phyloP scores from a whole-genome alignment of 2,888 invertebrate genomes.

The Apodemia zela region DNA sequence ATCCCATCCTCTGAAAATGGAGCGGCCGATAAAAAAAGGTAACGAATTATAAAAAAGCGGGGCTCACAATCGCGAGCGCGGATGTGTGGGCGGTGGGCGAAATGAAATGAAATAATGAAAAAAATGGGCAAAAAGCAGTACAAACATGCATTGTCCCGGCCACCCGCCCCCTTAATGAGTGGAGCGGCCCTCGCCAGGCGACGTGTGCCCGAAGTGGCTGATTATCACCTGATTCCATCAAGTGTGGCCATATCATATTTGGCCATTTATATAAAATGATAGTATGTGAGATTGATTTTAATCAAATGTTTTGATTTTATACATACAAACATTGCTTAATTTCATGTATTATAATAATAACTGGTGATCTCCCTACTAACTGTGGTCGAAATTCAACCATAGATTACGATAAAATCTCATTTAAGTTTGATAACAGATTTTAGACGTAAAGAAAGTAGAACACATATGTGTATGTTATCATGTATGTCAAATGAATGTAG shows the following conservation, averaged over 20 bases:
- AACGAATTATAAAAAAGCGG: conserved; percentile 80
- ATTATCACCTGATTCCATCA: conserved; percentile 77
- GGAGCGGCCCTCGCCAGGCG: conserved; percentile 44
- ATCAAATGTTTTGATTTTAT: neutral
- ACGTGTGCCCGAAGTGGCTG: conserved; percentile 67
- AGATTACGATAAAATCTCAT: no score
- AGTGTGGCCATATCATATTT: conserved; percentile 33
- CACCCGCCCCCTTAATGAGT: conserved; percentile 68
- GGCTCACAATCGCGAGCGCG: conserved; percentile 78
- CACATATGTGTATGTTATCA: no score
- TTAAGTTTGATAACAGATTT: no score
- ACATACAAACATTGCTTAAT: neutral
- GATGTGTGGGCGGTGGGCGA: conserved; percentile 77
- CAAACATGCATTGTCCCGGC: conserved; percentile 79
- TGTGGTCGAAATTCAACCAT: no score
- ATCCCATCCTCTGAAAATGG: conserved; percentile 78
- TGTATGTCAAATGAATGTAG: no score
- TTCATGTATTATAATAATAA: neutral
- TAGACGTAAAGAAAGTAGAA: no score
- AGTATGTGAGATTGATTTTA: neutral
- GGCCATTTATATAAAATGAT: neutral
- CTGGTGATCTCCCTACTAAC: no score
- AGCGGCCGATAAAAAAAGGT: conserved; percentile 79
- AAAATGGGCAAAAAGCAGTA: conserved; percentile 80
- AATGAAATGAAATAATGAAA: conserved; percentile 81